These are phyloP conservation scores for Palaemon carinicauda DNA, from an alignment of 1,140 invertebrate genomes.

Conservation along the genomic window DNA sequence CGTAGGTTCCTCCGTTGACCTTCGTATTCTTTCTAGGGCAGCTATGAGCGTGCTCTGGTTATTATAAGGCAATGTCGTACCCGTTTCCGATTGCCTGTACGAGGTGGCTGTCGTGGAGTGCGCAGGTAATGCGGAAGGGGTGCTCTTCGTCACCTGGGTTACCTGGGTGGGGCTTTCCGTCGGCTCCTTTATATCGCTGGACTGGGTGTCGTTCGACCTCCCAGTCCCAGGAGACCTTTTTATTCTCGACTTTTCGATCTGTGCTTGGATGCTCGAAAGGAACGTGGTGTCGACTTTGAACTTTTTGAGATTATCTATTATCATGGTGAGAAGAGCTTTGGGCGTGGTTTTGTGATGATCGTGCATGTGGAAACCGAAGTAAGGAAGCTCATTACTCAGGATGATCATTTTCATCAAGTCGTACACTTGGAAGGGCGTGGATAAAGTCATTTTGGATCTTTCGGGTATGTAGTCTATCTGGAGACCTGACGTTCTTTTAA, in stretches of 20 bases:
- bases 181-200: too few species aligned
- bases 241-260: constrained; percentile 37
- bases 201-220: background rate
- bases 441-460: constrained; percentile 49
- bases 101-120: too few species aligned
- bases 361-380: constrained; percentile 58
- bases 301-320: constrained; percentile 53
- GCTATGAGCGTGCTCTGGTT: background rate
- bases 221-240: background rate
- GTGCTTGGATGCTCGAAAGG: constrained; percentile 49
- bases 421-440: constrained; percentile 51
- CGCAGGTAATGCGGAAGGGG: too few species aligned
- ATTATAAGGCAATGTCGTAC: background rate
- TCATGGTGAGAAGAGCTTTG: constrained; percentile 44
- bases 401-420: constrained; percentile 58
- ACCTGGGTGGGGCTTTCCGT: background rate
- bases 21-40: background rate
- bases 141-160: too few species aligned
- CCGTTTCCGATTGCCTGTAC: too few species aligned
- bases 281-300: constrained; percentile 57
- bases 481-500: constrained; percentile 41
- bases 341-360: constrained; percentile 56
- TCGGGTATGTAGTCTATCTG: constrained; percentile 40
- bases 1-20: constrained; percentile 30
- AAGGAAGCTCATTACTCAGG: constrained; percentile 48